Conservation (phyloP, 1,140 invertebrate genomes). For the Trichogramma pretiosum region DNA sequence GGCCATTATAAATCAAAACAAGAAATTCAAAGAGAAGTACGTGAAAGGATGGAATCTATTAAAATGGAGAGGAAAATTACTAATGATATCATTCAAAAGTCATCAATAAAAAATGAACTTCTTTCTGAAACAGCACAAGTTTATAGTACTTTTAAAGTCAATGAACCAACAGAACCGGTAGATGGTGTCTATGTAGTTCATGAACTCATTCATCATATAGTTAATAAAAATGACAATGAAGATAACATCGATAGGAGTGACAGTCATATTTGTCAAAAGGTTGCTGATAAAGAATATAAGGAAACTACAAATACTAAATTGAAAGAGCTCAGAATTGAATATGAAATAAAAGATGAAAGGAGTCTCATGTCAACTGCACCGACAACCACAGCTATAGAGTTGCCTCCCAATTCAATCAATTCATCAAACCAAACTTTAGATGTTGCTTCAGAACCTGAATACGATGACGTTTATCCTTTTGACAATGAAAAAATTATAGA, state of each 20-base stretch:
- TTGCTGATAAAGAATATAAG: slow-evolving; percentile 23
- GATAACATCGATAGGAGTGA: slow-evolving; percentile 3
- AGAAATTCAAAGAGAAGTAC: slow-evolving; percentile 12
- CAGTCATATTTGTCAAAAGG: slow-evolving; percentile 13
- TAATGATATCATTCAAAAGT: slow-evolving; percentile 15
- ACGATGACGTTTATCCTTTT: too few species aligned
- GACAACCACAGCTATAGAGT: too few species aligned
- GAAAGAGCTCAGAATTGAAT: slow-evolving; percentile 18
- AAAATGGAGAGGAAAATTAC: slow-evolving; percentile 21
- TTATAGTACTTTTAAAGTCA: slow-evolving; percentile 11
- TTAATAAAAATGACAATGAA: slow-evolving; percentile 24
- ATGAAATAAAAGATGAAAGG: slow-evolving; percentile 4
- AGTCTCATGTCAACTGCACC: slow-evolving; percentile 13
- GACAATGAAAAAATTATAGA: too few species aligned
- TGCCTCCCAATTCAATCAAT: too few species aligned
- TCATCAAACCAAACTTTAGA: too few species aligned
- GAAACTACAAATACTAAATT: slow-evolving; percentile 25
- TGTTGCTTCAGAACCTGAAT: too few species aligned
- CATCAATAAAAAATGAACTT: slow-evolving; percentile 5
- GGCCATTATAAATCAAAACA: not conserved
- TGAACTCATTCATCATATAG: slow-evolving; percentile 34
- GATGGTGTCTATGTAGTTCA: slow-evolving; percentile 24
- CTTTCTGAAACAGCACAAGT: slow-evolving; percentile 9
- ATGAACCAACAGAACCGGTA: not conserved
- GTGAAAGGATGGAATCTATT: slow-evolving; percentile 18